Evolutionary conservation across 2,113 vertebrate genomes (phyloP).

Genomic region (Ceyx melanurus): DNA sequence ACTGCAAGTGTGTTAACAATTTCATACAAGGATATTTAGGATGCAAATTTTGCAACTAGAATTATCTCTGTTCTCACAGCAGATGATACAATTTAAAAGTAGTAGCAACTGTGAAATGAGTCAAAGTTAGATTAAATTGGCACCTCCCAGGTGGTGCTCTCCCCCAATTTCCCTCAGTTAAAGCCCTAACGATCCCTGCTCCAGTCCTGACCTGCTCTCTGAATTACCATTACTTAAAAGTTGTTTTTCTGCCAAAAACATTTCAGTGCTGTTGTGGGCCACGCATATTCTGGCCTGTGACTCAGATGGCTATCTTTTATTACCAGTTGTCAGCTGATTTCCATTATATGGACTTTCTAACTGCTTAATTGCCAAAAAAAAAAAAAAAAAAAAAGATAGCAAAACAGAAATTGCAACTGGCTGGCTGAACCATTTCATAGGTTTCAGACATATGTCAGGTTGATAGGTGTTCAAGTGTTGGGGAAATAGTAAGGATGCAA

Average conservation of each 20-base stretch:
- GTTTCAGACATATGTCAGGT: background rate
- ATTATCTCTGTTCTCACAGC: constrained; percentile 9
- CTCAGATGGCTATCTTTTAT: background rate
- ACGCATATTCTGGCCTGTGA: background rate
- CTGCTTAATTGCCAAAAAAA: background rate
- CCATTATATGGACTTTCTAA: background rate
- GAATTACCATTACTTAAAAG: background rate
- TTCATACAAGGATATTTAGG: background rate
- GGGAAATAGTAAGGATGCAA: background rate
- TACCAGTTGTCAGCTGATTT: background rate
- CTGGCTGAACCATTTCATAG: background rate
- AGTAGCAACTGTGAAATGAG: constrained; percentile 3
- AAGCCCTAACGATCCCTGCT: background rate
- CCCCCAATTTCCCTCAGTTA: background rate
- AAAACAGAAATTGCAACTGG: background rate
- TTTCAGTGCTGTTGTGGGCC: background rate
- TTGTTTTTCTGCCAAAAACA: background rate
- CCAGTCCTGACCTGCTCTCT: background rate
- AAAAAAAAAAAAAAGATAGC: background rate
- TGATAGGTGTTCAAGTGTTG: background rate
- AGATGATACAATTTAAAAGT: constrained; percentile 23
- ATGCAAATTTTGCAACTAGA: background rate
- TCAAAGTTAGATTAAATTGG: background rate
- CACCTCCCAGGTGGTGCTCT: background rate
- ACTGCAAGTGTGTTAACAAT: background rate